Percentiles rank a stretch among this genome's conserved stretches.
Conservation (phyloP, 2,797 vertebrate species). For the Pseudochaenichthys georgianus region DNA sequence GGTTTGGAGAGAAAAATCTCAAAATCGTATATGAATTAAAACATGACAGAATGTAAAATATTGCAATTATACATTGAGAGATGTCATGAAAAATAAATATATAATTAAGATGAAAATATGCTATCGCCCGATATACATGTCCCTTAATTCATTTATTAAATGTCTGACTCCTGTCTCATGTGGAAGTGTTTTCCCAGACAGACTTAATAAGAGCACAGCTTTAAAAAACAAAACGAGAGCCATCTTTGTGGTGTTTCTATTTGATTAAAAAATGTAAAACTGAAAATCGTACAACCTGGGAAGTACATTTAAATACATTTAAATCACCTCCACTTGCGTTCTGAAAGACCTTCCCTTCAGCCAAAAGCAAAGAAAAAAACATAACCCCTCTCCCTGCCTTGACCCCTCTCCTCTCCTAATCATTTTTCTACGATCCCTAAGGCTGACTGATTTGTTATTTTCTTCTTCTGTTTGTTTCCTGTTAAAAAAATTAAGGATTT, state of each 20-base stretch:
- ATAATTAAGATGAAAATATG: neutral
- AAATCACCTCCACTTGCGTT: no score
- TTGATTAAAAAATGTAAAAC: neutral
- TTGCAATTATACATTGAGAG: no score
- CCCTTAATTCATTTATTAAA: neutral
- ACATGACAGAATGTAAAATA: neutral
- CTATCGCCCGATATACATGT: neutral
- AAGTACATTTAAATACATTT: neutral
- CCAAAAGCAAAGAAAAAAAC: neutral
- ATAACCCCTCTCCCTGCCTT: neutral
- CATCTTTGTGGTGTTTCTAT: neutral
- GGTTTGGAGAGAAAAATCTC: fast-evolving
- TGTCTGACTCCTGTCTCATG: neutral
- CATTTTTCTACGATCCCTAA: neutral
- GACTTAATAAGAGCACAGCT: neutral
- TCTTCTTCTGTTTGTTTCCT: constrained; percentile 6
- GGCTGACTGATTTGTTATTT: constrained; percentile 10
- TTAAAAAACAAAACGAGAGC: neutral
- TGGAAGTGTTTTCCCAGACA: neutral
- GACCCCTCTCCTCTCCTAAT: neutral
- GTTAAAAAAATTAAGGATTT: constrained; percentile 10
- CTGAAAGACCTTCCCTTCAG: neutral
- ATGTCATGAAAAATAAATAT: no score
- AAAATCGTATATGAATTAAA: neutral
- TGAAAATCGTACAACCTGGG: neutral